These are phyloP conservation scores for Agrochola lychnidis DNA, from an alignment of 2,888 invertebrate genomes.

Conservation along the genomic window DNA sequence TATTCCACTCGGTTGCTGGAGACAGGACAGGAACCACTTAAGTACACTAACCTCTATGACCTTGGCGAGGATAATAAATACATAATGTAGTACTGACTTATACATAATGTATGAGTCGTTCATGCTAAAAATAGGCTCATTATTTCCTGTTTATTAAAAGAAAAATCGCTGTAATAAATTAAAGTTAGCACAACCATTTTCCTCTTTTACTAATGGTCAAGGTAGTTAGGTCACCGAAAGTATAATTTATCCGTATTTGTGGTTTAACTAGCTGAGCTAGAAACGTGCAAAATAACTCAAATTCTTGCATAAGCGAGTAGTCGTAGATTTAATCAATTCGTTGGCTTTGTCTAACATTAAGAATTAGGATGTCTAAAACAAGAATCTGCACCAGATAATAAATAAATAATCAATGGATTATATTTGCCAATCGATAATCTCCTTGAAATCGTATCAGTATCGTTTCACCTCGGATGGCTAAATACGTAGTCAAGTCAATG, in stretches of 20 bases:
- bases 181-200: constrained; percentile 20
- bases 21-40: constrained; percentile 3
- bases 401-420: constrained; percentile 33
- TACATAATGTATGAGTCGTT: constrained; percentile 3
- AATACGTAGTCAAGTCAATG: constrained; percentile 15
- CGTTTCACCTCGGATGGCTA: constrained; percentile 4
- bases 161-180: constrained; percentile 15
- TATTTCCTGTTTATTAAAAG: constrained; percentile 36
- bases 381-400: neutral
- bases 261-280: neutral
- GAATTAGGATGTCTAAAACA: constrained; percentile 4
- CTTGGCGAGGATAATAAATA: constrained; percentile 8
- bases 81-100: constrained; percentile 1
- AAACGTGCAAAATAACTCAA: neutral
- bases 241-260: constrained; percentile 26
- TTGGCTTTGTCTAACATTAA: neutral
- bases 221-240: constrained; percentile 8
- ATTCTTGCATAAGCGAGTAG: neutral
- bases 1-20: constrained; percentile 7
- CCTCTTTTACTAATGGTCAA: constrained; percentile 12
- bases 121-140: constrained; percentile 18
- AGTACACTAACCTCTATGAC: constrained; percentile 23
- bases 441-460: constrained; percentile 22
- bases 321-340: neutral
- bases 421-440: constrained; percentile 23